A percentile compares a stretch with the other conserved stretches of the same genome.
Conservation (phyloP, 2,888 invertebrate genomes). For the Apotomis capreana region DNA sequence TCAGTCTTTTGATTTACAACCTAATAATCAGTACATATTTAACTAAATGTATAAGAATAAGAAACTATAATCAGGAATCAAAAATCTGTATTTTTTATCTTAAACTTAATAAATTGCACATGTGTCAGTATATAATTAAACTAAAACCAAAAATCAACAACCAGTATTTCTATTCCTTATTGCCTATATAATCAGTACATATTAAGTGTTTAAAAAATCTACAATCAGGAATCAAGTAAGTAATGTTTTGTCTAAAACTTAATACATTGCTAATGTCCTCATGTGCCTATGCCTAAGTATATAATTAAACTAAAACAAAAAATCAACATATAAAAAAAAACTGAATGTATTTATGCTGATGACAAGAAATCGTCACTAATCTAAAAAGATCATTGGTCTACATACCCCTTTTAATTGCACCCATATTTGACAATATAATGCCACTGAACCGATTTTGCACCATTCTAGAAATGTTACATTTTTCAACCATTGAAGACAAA, state of each 20-base stretch:
- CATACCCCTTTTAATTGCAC: not conserved
- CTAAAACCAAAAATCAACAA: not conserved
- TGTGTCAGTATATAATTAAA: not conserved
- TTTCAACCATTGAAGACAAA: too few species aligned
- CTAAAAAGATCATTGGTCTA: not conserved
- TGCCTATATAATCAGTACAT: not conserved
- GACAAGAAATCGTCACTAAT: too few species aligned
- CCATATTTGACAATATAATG: too few species aligned
- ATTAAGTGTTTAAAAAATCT: not conserved
- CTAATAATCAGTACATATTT: not conserved
- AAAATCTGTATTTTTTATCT: not conserved
- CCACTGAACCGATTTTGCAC: too few species aligned
- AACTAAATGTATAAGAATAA: not conserved
- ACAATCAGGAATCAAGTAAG: not conserved
- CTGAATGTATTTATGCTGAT: too few species aligned
- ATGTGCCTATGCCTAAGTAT: conserved; percentile 1
- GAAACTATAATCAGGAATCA: conserved; percentile 1
- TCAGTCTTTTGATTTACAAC: not conserved
- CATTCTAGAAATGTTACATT: too few species aligned
- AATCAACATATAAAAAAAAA: not conserved
- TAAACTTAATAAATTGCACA: not conserved
- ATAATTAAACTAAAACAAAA: not conserved
- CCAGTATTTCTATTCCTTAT: not conserved
- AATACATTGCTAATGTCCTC: not conserved
- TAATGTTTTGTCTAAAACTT: not conserved